A percentile compares a stretch with the other conserved stretches of the same genome.
Conservation (phyloP, 2,113 vertebrate species). For the Accipiter cooperii region DNA sequence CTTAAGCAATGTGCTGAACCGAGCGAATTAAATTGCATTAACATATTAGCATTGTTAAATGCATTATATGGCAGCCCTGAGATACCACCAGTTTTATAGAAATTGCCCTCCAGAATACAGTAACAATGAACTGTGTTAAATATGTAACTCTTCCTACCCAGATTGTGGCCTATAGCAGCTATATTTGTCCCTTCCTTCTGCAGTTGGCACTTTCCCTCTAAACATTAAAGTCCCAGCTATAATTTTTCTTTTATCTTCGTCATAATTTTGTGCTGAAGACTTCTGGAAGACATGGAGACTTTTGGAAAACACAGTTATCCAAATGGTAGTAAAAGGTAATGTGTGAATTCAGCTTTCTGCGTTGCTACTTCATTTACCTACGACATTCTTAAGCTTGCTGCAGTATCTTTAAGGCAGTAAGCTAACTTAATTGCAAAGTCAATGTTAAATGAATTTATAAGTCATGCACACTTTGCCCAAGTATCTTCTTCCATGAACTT, state of each 20-base stretch:
- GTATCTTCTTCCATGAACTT: constrained; percentile 47
- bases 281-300: not conserved
- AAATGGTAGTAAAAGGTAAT: not conserved
- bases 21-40: not conserved
- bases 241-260: not conserved
- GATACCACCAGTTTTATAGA: not conserved
- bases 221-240: not conserved
- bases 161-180: not conserved
- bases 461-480: constrained; percentile 13
- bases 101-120: not conserved
- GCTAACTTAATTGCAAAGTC: constrained; percentile 40
- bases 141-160: not conserved
- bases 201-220: not conserved
- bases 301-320: not conserved
- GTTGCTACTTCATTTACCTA: not conserved
- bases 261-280: not conserved
- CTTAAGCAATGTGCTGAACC: not conserved
- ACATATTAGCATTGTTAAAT: not conserved
- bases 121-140: not conserved
- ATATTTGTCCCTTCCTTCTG: not conserved
- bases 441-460: constrained; percentile 53
- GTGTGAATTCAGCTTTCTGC: not conserved
- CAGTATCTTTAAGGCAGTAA: not conserved
- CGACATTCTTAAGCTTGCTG: not conserved
- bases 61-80: not conserved